These are phyloP conservation scores for Griposia aprilina DNA, from an alignment of 2,888 invertebrate genomes.

Conservation along the genomic window DNA sequence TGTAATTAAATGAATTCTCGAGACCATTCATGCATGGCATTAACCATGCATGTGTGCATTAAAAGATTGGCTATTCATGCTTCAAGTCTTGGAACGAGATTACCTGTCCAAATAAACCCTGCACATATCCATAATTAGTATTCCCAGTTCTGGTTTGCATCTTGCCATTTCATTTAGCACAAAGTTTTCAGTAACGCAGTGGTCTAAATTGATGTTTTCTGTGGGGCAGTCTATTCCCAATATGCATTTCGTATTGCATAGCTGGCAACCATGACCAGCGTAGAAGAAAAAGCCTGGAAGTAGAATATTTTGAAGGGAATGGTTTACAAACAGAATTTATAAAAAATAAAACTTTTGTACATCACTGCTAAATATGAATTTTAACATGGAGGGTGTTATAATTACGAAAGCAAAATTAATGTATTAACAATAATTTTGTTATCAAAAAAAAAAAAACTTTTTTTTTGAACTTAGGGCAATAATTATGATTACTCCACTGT, in stretches of 20 bases:
- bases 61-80: neutral
- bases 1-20: neutral
- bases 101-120: conserved; percentile 87
- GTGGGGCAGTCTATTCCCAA: conserved; percentile 86
- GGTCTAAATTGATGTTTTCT: conserved; percentile 78
- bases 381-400: too few relatives aligned
- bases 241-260: conserved; percentile 88
- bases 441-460: too few relatives aligned
- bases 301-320: neutral
- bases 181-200: conserved; percentile 88
- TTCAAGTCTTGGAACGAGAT: neutral
- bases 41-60: neutral
- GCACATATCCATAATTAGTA: conserved; percentile 91
- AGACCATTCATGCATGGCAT: neutral
- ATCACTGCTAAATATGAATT: too few relatives aligned
- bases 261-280: conserved; percentile 90
- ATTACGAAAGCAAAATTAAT: too few relatives aligned
- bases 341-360: too few relatives aligned
- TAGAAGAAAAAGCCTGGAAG: conserved; percentile 89
- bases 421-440: too few relatives aligned
- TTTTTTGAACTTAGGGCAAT: neutral
- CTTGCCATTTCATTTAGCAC: conserved; percentile 82
- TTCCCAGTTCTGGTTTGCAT: conserved; percentile 85
- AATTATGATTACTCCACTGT: neutral
- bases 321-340: too few relatives aligned